These are phyloP conservation scores for Drosophila acutilabella DNA, from an alignment of 2,888 invertebrate species.

Conservation along the genomic window DNA sequence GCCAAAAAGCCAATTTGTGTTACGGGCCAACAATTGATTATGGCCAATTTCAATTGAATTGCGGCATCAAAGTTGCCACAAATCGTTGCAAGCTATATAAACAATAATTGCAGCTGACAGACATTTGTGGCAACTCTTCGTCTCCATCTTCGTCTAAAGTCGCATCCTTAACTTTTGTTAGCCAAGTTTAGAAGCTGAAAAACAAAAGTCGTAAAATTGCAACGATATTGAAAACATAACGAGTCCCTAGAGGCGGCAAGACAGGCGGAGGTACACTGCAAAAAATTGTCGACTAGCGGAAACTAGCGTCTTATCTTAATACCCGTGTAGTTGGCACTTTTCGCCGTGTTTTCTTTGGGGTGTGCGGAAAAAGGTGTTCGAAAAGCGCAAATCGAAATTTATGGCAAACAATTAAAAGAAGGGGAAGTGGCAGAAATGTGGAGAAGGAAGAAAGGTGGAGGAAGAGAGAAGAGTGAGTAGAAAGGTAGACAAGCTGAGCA, in stretches of 20 bases:
- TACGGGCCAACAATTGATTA: conserved; percentile 5
- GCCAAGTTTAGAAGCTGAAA: conserved; percentile 27
- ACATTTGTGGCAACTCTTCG: neutral
- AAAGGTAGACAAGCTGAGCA: neutral
- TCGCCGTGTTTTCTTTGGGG: neutral
- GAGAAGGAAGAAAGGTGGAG: too few species aligned
- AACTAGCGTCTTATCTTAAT: too few species aligned
- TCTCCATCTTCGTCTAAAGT: too few species aligned
- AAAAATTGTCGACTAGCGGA: too few species aligned
- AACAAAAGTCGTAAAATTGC: conserved; percentile 45
- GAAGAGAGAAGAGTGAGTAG: too few species aligned
- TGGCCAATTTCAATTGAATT: conserved; percentile 21
- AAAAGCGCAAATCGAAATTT: conserved; percentile 67
- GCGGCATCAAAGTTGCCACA: conserved; percentile 24
- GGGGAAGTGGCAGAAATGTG: too few species aligned
- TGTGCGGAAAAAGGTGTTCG: neutral
- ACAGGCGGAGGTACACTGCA: neutral
- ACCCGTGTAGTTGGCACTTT: too few species aligned
- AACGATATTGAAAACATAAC: conserved; percentile 28
- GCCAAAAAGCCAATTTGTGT: conserved; percentile 11
- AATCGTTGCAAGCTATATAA: conserved; percentile 40
- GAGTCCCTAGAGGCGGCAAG: neutral
- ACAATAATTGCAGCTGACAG: conserved; percentile 41
- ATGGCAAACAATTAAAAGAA: conserved; percentile 67
- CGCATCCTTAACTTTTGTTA: conserved; percentile 21